Percentiles rank a stretch among this genome's conserved stretches.
Conservation (phyloP, 2,797 vertebrate genomes). For the Lophotriccus pileatus region DNA sequence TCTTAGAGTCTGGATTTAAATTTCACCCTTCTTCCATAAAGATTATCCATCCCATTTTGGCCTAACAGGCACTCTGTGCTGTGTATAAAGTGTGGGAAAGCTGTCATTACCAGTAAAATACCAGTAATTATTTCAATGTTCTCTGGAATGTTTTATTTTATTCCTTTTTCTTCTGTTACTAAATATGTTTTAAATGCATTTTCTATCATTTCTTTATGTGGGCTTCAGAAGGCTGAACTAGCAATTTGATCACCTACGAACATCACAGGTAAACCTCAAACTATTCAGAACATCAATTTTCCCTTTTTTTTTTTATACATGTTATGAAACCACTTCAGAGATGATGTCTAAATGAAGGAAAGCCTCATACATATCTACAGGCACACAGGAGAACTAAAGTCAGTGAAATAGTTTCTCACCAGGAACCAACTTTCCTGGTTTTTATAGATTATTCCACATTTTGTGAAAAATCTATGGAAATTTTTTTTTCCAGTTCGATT, state of each 20-base stretch:
- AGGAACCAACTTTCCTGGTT: neutral
- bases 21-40: conserved; percentile 33
- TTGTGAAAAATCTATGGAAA: neutral
- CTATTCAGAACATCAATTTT: neutral
- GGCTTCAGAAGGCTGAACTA: neutral
- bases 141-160: conserved; percentile 28
- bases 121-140: neutral
- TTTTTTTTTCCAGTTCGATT: neutral
- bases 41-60: conserved; percentile 11
- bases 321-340: neutral
- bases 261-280: neutral
- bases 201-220: neutral
- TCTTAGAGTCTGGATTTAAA: conserved; percentile 56
- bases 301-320: neutral
- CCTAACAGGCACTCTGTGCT: conserved; percentile 6
- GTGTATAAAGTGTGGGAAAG: conserved; percentile 52
- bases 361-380: neutral
- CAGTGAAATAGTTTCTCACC: neutral
- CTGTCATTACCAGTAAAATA: conserved; percentile 27
- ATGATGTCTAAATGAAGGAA: neutral
- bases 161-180: neutral
- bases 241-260: neutral
- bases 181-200: conserved; percentile 9
- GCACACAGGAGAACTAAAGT: neutral
- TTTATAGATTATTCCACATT: neutral